phyloP scores from a whole-genome alignment of 2,888 invertebrate species.

The Agonopterix heracliana region DNA sequence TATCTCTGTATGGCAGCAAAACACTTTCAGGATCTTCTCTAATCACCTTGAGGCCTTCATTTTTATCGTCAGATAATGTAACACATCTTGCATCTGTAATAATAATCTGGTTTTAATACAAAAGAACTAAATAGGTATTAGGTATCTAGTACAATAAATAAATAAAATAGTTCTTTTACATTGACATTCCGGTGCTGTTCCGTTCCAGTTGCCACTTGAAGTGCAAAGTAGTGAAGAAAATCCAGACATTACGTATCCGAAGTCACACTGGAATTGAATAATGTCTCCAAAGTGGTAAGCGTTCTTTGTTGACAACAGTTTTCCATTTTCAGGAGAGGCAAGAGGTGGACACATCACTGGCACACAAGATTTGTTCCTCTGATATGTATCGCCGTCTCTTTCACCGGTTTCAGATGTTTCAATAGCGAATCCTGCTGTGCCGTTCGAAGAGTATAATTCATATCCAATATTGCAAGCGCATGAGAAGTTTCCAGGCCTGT shows the following conservation, averaged over 20 bases:
- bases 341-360: constrained; percentile 91
- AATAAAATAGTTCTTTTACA: constrained; percentile 78
- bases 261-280: constrained; percentile 94
- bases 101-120: background rate
- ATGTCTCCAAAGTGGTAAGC: constrained; percentile 93
- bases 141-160: background rate
- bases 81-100: constrained; percentile 90
- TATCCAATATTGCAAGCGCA: constrained; percentile 95
- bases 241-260: constrained; percentile 95
- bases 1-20: constrained; percentile 91
- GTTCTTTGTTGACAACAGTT: constrained; percentile 86
- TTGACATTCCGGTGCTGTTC: constrained; percentile 93
- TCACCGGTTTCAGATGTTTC: constrained; percentile 90
- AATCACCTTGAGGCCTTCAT: constrained; percentile 87
- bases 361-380: constrained; percentile 96
- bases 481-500: constrained; percentile 88
- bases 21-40: constrained; percentile 89
- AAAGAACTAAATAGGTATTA: background rate
- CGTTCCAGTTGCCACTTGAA: constrained; percentile 95
- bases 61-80: constrained; percentile 90
- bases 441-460: constrained; percentile 90
- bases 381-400: constrained; percentile 91
- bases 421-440: constrained; percentile 91
- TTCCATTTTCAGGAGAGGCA: constrained; percentile 88
- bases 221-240: constrained; percentile 90